Evolutionary conservation across 1,140 invertebrate species (phyloP).

Genomic region (Oscheius sp.): DNA sequence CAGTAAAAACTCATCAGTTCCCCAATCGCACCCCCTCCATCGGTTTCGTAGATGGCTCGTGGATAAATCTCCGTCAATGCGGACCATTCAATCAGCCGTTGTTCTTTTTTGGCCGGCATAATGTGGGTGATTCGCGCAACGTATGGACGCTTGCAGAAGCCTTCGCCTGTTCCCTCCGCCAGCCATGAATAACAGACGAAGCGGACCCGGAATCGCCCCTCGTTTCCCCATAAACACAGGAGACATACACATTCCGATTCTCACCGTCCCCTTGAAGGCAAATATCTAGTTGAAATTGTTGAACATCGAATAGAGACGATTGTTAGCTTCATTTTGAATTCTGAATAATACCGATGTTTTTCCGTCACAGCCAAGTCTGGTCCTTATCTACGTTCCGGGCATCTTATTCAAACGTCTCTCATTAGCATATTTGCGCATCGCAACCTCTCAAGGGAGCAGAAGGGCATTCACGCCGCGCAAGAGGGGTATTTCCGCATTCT

Average conservation of each 20-base stretch:
- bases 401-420: constrained; percentile 3
- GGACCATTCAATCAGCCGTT: no score
- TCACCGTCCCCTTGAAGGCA: no score
- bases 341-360: background rate
- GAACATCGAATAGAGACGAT: no score
- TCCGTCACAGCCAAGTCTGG: background rate
- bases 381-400: background rate
- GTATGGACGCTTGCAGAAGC: no score
- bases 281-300: no score
- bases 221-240: background rate
- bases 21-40: no score
- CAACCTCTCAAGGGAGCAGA: constrained; percentile 1
- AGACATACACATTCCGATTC: background rate
- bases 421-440: constrained; percentile 9
- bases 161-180: background rate
- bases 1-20: no score
- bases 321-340: no score
- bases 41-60: no score
- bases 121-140: no score
- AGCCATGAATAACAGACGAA: constrained; percentile 10
- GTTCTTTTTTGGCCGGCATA: no score
- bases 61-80: no score
- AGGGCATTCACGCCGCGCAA: background rate
- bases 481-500: constrained; percentile 11
- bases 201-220: background rate